A percentile compares a stretch with the other conserved stretches of the same genome.
Evolutionary conservation across 2,797 vertebrate genomes (phyloP).

Genomic region (Chromis chromis): DNA sequence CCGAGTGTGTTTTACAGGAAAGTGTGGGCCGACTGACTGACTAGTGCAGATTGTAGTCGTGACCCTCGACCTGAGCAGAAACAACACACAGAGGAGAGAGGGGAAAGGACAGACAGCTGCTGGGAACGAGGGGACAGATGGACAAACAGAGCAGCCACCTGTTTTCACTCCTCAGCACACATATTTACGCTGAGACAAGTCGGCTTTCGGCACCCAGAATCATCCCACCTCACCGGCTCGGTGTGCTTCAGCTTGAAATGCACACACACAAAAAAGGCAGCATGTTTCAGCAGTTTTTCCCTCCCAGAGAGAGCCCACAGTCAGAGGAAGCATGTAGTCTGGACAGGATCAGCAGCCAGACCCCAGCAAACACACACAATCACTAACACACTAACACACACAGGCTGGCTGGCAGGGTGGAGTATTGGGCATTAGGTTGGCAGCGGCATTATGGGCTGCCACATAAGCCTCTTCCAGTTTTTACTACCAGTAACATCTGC

Average conservation of each 20-base stretch:
- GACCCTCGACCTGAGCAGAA: conserved; percentile 43
- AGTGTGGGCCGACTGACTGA: conserved; percentile 5
- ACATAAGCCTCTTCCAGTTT: conserved; percentile 65
- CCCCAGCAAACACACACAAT: conserved; percentile 19
- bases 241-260: background rate
- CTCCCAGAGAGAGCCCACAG: conserved; percentile 5
- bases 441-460: conserved; percentile 47
- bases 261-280: background rate
- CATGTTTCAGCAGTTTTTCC: conserved; percentile 2
- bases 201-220: conserved; percentile 7
- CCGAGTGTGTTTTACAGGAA: background rate
- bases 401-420: conserved; percentile 20
- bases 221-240: background rate
- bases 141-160: conserved; percentile 67
- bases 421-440: conserved; percentile 54
- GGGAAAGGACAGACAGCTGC: conserved; percentile 51
- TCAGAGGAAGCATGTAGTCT: conserved; percentile 32
- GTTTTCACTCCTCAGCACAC: conserved; percentile 33
- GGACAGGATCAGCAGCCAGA: conserved; percentile 35
- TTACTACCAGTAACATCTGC: conserved; percentile 69
- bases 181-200: conserved; percentile 1
- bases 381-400: conserved; percentile 16
- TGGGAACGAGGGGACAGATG: conserved; percentile 57
- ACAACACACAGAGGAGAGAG: conserved; percentile 12
- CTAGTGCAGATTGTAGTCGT: conserved; percentile 11